A percentile compares a stretch with the other conserved stretches of the same genome.
phyloP scores from a whole-genome alignment of 1,140 invertebrate species.

The Diabrotica undecimpunctata region DNA sequence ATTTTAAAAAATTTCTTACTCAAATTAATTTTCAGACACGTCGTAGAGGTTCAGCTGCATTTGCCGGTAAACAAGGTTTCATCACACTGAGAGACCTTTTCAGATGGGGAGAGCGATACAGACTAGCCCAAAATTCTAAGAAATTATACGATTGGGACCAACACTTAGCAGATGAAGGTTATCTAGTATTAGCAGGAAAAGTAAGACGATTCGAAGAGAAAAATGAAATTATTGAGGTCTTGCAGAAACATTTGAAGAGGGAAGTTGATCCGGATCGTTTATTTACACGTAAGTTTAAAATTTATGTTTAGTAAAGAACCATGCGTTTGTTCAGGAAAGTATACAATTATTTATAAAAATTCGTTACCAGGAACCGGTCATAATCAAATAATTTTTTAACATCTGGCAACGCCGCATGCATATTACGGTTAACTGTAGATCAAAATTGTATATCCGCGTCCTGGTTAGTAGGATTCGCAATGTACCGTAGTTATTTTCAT shows the following conservation, averaged over 20 bases:
- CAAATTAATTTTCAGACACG: slow-evolving; percentile 52
- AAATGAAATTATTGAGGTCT: slow-evolving; percentile 69
- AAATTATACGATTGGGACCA: slow-evolving; percentile 94
- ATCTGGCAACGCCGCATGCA: too few species aligned
- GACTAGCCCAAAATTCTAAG: slow-evolving; percentile 58
- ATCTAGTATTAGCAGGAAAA: slow-evolving; percentile 88
- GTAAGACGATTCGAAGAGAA: slow-evolving; percentile 81
- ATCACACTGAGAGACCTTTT: slow-evolving; percentile 95
- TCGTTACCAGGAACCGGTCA: too few species aligned
- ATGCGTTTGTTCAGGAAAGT: too few species aligned
- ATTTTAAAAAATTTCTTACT: too few species aligned
- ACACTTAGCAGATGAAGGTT: slow-evolving; percentile 96
- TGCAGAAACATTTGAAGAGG: slow-evolving; percentile 83
- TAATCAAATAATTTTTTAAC: too few species aligned
- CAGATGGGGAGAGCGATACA: slow-evolving; percentile 94
- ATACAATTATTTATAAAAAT: too few species aligned
- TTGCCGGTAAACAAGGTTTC: slow-evolving; percentile 92
- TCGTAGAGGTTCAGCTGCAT: slow-evolving; percentile 79
- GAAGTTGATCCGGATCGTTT: slow-evolving; percentile 70
- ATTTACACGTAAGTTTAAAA: slow-evolving; percentile 59
- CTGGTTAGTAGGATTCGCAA: too few species aligned
- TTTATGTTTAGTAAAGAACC: too few species aligned
- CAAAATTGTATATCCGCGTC: too few species aligned
- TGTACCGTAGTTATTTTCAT: too few species aligned
- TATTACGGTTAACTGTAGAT: too few species aligned